A percentile compares a stretch with the other conserved stretches of the same genome.
Conservation (phyloP, 2,888 invertebrate species). For the Leucophenga montana region DNA sequence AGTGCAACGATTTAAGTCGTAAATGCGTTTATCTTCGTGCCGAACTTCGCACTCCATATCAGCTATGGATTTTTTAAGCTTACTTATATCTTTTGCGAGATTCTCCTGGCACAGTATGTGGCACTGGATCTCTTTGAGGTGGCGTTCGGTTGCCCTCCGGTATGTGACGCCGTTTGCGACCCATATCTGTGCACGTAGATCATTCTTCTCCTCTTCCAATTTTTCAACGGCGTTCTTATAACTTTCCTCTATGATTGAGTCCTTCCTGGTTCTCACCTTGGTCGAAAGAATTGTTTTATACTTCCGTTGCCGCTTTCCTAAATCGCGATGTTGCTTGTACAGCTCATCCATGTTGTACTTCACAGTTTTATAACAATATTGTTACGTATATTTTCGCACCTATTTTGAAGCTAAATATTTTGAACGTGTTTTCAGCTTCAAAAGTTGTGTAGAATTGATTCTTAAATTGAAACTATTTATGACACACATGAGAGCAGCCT, state of each 20-base stretch:
- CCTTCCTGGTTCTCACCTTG: background rate
- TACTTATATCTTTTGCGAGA: conserved; percentile 60
- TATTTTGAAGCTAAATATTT: too few relatives aligned
- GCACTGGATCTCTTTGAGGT: conserved; percentile 61
- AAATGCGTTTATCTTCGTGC: conserved; percentile 63
- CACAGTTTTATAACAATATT: too few relatives aligned
- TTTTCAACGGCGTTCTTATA: conserved; percentile 31
- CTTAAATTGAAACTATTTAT: too few relatives aligned
- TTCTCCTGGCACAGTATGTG: conserved; percentile 69
- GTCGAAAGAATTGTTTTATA: background rate
- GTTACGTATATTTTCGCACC: too few relatives aligned
- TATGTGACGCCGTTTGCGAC: conserved; percentile 68
- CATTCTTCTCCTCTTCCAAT: conserved; percentile 64
- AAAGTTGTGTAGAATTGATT: too few relatives aligned
- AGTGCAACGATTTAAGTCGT: conserved; percentile 65
- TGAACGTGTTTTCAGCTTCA: too few relatives aligned
- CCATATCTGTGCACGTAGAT: conserved; percentile 67
- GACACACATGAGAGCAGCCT: too few relatives aligned
- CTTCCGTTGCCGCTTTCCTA: background rate
- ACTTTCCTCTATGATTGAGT: background rate
- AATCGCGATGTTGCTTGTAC: background rate
- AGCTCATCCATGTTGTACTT: too few relatives aligned
- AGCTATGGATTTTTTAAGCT: conserved; percentile 59
- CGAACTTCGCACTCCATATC: conserved; percentile 67
- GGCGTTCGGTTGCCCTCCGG: conserved; percentile 50